Base-by-base conservation (phyloP, 2,888 invertebrate genomes). In the Brachyopa scutellaris region DNA sequence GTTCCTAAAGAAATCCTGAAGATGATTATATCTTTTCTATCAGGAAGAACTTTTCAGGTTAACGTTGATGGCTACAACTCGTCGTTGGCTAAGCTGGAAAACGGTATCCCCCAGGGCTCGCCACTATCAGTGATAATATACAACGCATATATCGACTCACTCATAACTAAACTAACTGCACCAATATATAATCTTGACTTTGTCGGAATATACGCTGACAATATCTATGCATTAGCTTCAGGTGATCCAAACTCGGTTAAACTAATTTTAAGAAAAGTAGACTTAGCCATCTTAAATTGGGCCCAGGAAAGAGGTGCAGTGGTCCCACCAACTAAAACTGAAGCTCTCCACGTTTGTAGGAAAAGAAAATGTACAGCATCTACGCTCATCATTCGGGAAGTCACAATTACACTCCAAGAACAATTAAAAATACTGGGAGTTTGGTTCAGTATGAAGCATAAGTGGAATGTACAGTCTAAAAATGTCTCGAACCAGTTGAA, bases 101-200 rank as follows among this genome's bases (percentile, higher is more conserved):
- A 38, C n/a, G 64, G 64, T 1, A 64, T 51, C 1, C 29, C 49
- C 11, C 64, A 64, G 8, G 38, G 49, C 0, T 62, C 49, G 1
- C 64, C 64, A 2, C 17, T 64, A n/a, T 47, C 61, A 6, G 61
- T 62, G 26, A 7, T 29, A 2, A 26, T 38, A 29, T 64, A 64
- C 15, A 64, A 64, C 8, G 38, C 49, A n/a, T 49, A 64, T 26
- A 36, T 64, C 13, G 23, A 40, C 13, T 38, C 21, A 6, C 13
- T 51, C 4, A 19, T 29, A 31, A 29, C 31, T 1, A 26, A 21
- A 36, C 8, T 62, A 13, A 1, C 19, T n/a, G 17, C 19, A 8
- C 45, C 45, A 21, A 36, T 9, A 51, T 29, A 17, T 11, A 38
- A 66, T 9, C 26, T 51, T n/a, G 36, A 66, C 13, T 51, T 66